Base-by-base conservation (phyloP, 2,797 vertebrate genomes). In the Anas acuta region DNA sequence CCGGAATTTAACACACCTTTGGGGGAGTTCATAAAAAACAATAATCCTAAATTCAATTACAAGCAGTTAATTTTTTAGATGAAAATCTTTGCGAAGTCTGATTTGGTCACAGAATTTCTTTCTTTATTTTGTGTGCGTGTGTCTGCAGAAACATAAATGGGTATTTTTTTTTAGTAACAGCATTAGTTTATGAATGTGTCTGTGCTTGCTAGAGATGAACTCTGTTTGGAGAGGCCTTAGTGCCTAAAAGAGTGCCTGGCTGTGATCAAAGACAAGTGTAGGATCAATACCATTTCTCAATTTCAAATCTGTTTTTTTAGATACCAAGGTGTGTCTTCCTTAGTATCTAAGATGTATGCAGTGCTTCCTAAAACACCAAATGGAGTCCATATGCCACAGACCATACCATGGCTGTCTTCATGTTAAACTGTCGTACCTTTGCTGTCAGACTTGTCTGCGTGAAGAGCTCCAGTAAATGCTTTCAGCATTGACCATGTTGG, bases 391-490 rank as follows among this genome's bases (percentile, higher is more conserved):
- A 3, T n/a, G 71, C 41, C 0, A 0, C 23, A 17, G 39, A 58
- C 20, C 0, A 0, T n/a, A 18, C 47, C 1, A 5, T 64, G 75
- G 47, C 47, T 56, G 58, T 8, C 28, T 72, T 89, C 2, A 0
- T 19, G 41, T 22, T 25, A 26, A 57, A 49, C 54, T 45, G 51
- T 49, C 1, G 1, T 0, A 1, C 0, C 0, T 65, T 76, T 94
- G 43, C n/a, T 67, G 22, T 54, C 58, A n/a, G 61, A 23, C n/a
- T 73, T 60, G 17, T 35, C 56, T 22, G 2, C 1, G 3, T 32
- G 35, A 61, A 60, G 62, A 73, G 53, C 33, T 67, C 23, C 35
- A 28, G 49, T 16, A 56, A 79, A 57, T 7, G 35, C 30, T 87
- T 76, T 73, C 32, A 47, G 71, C 21, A 2, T 37, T 11, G 32